Conservation (phyloP, 92 coral and sea anemone genomes). For the Metridium senile region DNA sequence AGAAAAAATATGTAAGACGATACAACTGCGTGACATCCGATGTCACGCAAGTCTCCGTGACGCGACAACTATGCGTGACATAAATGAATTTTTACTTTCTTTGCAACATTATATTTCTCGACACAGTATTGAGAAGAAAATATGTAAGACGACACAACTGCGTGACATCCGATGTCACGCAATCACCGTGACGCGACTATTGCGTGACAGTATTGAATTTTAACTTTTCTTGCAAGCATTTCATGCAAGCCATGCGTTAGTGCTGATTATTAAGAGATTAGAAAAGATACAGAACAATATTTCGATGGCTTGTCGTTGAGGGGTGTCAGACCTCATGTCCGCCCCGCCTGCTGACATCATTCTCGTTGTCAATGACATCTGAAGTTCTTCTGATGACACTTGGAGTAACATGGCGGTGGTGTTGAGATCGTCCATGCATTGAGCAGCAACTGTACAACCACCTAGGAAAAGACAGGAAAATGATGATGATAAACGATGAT, state of each 20-base stretch:
- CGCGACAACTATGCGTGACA: too few relatives aligned
- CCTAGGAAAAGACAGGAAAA: conserved; percentile 42
- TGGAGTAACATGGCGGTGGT: conserved; percentile 78
- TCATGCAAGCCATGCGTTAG: background rate
- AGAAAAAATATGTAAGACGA: too few relatives aligned
- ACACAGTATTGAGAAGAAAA: too few relatives aligned
- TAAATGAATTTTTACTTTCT: too few relatives aligned
- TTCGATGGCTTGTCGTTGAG: conserved; percentile 34
- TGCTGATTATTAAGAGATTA: conserved; percentile 1
- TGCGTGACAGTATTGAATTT: background rate
- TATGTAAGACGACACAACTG: too few relatives aligned
- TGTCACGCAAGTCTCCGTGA: too few relatives aligned
- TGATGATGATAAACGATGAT: background rate
- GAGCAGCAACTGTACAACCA: conserved; percentile 77
- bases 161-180: background rate
- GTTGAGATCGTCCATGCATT: conserved; percentile 70
- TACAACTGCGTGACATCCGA: too few relatives aligned
- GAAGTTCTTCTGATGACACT: conserved; percentile 84
- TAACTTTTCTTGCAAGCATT: background rate
- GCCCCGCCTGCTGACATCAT: conserved; percentile 95
- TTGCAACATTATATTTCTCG: too few relatives aligned
- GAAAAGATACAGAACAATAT: conserved; percentile 81
- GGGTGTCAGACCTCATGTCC: conserved; percentile 80
- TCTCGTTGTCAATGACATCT: conserved; percentile 89
- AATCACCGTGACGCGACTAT: background rate